These are phyloP conservation scores for Platycercus adscitus DNA, from an alignment of 2,113 vertebrate species.

Conservation along the genomic window DNA sequence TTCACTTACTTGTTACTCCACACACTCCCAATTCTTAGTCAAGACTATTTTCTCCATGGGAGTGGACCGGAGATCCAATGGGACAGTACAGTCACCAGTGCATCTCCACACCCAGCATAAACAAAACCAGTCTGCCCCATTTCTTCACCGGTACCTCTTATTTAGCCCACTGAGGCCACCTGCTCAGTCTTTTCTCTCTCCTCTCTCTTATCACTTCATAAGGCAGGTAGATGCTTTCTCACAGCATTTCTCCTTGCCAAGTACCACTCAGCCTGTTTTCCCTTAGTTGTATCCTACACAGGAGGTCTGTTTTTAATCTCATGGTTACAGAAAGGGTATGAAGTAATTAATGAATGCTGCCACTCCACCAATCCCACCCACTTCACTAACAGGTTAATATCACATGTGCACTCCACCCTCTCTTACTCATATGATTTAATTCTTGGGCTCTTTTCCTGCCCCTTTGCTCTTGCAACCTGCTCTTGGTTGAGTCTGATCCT, in stretches of 20 bases:
- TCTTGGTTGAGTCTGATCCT: neutral
- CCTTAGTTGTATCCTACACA: neutral
- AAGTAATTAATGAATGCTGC: neutral
- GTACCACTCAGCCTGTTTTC: neutral
- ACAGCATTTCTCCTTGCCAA: neutral
- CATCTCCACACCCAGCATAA: neutral
- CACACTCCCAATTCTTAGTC: neutral
- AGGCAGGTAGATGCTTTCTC: neutral
- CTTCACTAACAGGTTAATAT: neutral
- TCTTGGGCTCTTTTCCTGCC: neutral
- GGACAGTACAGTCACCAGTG: neutral
- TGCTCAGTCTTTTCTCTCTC: fast-evolving
- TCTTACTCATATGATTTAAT: neutral
- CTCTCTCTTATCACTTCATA: neutral
- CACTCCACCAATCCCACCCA: neutral
- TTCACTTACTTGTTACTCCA: neutral
- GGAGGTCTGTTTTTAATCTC: neutral
- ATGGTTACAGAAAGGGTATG: neutral
- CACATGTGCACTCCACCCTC: neutral
- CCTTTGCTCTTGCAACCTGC: neutral
- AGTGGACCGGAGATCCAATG: neutral
- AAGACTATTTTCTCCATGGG: neutral
- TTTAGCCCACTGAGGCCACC: too few species aligned
- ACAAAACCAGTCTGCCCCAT: neutral
- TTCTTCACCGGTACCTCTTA: neutral